phyloP scores from a whole-genome alignment of 2,113 vertebrate genomes.

The Melanostigma gelatinosum region DNA sequence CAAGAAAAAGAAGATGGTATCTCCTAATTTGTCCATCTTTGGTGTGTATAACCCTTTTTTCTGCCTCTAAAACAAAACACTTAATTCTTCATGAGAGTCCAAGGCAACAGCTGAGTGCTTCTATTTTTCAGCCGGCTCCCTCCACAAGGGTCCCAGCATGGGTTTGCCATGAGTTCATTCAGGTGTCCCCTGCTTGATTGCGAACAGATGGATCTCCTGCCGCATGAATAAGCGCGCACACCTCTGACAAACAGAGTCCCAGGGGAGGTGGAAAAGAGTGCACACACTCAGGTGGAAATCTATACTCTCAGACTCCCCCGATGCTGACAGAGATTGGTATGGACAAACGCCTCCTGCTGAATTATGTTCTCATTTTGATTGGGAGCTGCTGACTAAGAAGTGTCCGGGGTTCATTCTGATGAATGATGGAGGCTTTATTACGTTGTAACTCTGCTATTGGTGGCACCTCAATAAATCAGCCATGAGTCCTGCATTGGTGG shows the following conservation, averaged over 20 bases:
- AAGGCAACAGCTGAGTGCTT: too few species aligned
- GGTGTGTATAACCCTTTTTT: neutral
- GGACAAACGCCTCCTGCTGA: conserved; percentile 44
- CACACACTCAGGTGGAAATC: conserved; percentile 47
- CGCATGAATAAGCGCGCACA: conserved; percentile 6
- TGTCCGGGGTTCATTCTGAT: conserved; percentile 27
- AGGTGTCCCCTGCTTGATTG: conserved; percentile 27
- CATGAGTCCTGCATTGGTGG: neutral
- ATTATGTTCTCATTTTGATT: conserved; percentile 29
- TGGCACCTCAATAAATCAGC: conserved; percentile 34
- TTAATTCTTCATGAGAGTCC: too few species aligned
- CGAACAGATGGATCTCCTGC: conserved; percentile 51
- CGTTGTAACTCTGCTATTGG: conserved; percentile 6
- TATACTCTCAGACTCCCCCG: conserved; percentile 9
- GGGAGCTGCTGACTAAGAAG: conserved; percentile 19
- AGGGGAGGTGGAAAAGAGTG: conserved; percentile 7
- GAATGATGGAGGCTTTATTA: conserved; percentile 29
- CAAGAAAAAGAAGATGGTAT: neutral
- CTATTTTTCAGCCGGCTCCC: too few species aligned
- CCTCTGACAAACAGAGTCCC: conserved; percentile 12
- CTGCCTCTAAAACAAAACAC: neutral
- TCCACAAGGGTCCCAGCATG: neutral
- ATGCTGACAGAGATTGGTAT: conserved; percentile 2
- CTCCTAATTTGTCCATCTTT: neutral
- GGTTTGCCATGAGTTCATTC: conserved; percentile 30